Evolutionary conservation across 2,113 vertebrate species (phyloP).

Genomic region (Gasterosteus aculeatus): DNA sequence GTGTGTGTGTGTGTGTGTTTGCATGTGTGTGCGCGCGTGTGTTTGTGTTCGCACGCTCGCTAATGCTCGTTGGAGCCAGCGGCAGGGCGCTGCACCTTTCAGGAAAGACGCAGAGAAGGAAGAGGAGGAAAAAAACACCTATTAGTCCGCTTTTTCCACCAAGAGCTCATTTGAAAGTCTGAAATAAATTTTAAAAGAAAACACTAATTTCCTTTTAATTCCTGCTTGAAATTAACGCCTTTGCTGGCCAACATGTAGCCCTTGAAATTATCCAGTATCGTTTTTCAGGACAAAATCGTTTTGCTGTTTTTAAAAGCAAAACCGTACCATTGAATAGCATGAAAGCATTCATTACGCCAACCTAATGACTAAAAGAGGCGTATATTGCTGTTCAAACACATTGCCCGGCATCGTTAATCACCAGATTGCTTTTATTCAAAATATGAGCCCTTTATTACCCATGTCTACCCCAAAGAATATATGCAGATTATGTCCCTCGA

Average conservation of each 20-base stretch:
- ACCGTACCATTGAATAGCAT: background rate
- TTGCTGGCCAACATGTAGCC: slow-evolving; percentile 2
- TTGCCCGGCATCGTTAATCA: background rate
- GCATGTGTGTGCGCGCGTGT: slow-evolving; percentile 44
- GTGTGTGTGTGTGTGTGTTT: slow-evolving; percentile 46
- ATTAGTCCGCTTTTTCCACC: slow-evolving; percentile 70
- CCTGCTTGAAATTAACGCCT: slow-evolving; percentile 31
- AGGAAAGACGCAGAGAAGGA: slow-evolving; percentile 75
- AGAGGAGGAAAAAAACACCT: slow-evolving; percentile 24
- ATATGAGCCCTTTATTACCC: background rate
- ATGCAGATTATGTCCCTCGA: background rate
- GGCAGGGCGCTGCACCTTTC: slow-evolving; percentile 76
- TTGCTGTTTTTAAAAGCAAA: slow-evolving; percentile 22
- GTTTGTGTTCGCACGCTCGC: slow-evolving; percentile 43
- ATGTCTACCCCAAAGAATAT: slow-evolving; percentile 13
- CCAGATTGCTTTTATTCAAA: background rate
- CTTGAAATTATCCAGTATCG: slow-evolving; percentile 11
- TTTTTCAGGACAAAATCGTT: background rate
- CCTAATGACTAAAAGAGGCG: background rate
- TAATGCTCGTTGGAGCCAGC: slow-evolving; percentile 74
- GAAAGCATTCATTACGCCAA: background rate
- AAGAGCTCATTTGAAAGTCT: slow-evolving; percentile 70
- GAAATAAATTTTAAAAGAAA: slow-evolving; percentile 62
- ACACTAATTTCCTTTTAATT: slow-evolving; percentile 45
- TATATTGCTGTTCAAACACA: background rate